These are phyloP conservation scores for Minunthozetes semirufus DNA, from an alignment of 2,888 invertebrate species.

Conservation along the genomic window DNA sequence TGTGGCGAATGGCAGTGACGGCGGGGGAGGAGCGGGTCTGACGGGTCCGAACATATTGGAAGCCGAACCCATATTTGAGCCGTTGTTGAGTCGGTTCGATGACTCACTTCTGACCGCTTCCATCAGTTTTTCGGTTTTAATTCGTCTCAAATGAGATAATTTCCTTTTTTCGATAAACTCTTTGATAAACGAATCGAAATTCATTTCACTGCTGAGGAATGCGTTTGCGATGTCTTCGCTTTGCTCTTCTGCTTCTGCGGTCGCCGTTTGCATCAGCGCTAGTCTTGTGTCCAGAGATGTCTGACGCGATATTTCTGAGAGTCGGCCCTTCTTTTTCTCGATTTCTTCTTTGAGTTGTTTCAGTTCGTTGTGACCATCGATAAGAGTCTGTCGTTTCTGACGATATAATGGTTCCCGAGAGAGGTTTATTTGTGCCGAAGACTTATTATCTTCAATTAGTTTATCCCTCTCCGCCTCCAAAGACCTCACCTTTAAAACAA, in stretches of 20 bases:
- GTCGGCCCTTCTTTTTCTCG: conserved; percentile 66
- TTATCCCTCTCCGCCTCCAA: conserved; percentile 70
- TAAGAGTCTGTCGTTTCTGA: conserved; percentile 52
- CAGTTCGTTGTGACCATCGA: conserved; percentile 54
- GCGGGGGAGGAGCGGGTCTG: conserved; percentile 29
- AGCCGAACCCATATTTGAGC: neutral
- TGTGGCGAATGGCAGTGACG: conserved; percentile 22
- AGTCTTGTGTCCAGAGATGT: conserved; percentile 76
- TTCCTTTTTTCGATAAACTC: conserved; percentile 70
- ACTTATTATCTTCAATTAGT: conserved; percentile 77
- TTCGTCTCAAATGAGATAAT: conserved; percentile 69
- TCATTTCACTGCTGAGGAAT: conserved; percentile 65
- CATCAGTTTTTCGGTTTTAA: conserved; percentile 88
- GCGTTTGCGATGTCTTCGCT: conserved; percentile 75
- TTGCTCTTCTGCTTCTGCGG: conserved; percentile 86
- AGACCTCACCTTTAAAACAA: conserved; percentile 60
- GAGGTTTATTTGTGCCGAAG: conserved; percentile 83
- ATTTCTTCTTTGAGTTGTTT: conserved; percentile 52
- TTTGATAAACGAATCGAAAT: conserved; percentile 72
- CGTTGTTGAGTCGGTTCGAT: neutral
- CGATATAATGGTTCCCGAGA: conserved; percentile 72
- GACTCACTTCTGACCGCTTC: conserved; percentile 48
- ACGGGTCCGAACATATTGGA: neutral
- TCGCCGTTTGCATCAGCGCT: conserved; percentile 80
- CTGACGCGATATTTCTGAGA: conserved; percentile 67